Evolutionary conservation across 1,140 invertebrate genomes (phyloP), one percentile per base, ranked within the genome.

Genomic region (Ostrea edulis): DNA sequence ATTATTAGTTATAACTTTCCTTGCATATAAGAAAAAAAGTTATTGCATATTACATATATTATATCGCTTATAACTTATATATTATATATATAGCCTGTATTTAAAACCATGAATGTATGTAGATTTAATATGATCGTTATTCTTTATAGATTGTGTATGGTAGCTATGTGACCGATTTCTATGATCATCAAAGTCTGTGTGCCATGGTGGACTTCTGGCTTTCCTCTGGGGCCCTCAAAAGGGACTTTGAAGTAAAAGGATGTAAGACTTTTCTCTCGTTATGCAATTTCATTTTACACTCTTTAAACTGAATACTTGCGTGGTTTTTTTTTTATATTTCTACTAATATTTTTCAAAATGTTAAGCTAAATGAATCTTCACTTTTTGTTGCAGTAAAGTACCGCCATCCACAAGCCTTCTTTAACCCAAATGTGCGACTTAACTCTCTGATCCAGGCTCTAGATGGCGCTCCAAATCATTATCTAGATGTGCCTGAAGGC

Each of bases 121-220:
- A 2, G 5, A 44, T 44, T 44, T 44, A 2, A 44, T 44, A 44
- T 44, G n/a, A 44, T 44, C 5, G 1, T 44, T 44, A 44, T 44
- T 44, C 5, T 71, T 86, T 88, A n/a, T 88, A 95, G 94, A 91
- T 94, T 44, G 91, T 95, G 44, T 95, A 94, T 89, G 94, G 94
- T 4, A 94, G 92, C 85, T 89, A 93, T 86, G 89, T 94, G 14
- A 93, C 92, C 20, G 93, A 95, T 86, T 85, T 85, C 0, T 92
- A 92, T 90, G 94, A 95, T 88, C 93, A 94, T 90, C 91, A 92
- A 71, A 93, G 91, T 86, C 88, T 95, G 2, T 92, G 90, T 90
- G 93, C 94, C 52, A 93, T 95, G 89, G 93, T 95, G 35, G 95
- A 95, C 88, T 95, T 94, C 90, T 95, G 94, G 94, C 88, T 95